Conservation (phyloP, 2,113 vertebrate genomes). For the Onychostoma macrolepis region DNA sequence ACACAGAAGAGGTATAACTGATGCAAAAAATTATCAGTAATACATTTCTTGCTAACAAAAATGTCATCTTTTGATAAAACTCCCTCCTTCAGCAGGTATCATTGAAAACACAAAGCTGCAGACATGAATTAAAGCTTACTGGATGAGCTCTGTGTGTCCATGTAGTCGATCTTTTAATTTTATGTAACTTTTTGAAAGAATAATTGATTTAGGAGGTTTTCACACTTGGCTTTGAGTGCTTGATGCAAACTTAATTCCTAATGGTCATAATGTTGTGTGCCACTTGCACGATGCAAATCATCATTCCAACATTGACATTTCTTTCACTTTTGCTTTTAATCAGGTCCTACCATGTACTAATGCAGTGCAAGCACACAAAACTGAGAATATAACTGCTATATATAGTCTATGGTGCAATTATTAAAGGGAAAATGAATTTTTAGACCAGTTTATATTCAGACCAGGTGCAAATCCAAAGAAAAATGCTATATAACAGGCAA, state of each 20-base stretch:
- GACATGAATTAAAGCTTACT: not conserved
- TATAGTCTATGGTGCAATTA: not conserved
- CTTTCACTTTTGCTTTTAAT: not conserved
- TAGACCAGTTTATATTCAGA: not conserved
- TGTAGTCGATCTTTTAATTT: not conserved
- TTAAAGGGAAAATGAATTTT: not conserved
- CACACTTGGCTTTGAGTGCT: not conserved
- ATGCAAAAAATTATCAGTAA: not conserved
- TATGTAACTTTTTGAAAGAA: not conserved
- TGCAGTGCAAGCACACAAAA: not conserved
- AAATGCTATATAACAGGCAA: not conserved
- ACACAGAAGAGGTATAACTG: not conserved
- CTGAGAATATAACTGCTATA: not conserved
- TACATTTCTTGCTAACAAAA: not conserved
- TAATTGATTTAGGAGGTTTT: not conserved
- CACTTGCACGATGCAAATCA: not conserved
- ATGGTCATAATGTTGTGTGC: no score
- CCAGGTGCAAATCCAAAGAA: not conserved
- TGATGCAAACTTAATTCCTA: not conserved
- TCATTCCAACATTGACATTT: not conserved
- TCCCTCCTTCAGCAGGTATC: not conserved
- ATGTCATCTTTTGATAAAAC: not conserved
- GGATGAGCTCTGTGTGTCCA: not conserved
- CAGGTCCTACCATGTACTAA: not conserved
- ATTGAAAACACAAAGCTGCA: not conserved